Conservation (phyloP, 2,888 invertebrate species). For the Strigamia crassipes region DNA sequence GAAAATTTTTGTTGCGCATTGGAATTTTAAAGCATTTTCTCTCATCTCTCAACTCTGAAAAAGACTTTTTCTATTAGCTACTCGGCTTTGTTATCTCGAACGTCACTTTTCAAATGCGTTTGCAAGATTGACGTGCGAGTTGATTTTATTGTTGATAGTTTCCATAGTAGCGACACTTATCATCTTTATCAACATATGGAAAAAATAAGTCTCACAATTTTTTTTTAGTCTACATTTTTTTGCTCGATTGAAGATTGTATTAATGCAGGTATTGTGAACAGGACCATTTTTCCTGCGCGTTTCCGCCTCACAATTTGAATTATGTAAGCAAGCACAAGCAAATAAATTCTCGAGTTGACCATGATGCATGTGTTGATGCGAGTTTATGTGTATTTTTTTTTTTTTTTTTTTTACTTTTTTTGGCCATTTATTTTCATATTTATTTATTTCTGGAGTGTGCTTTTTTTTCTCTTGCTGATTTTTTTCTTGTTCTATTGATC, state of each 20-base stretch:
- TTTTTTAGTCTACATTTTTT: not conserved
- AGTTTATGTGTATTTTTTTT: not conserved
- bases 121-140: not conserved
- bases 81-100: not conserved
- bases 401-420: no score
- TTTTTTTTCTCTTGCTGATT: no score
- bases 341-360: not conserved
- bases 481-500: not conserved
- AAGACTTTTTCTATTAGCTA: not conserved
- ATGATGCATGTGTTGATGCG: not conserved
- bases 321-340: not conserved
- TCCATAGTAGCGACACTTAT: not conserved
- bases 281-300: not conserved
- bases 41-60: not conserved
- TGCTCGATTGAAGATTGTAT: not conserved
- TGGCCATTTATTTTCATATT: no score
- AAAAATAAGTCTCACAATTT: not conserved
- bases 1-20: not conserved
- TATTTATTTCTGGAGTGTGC: not conserved
- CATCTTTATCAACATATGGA: slow-evolving; percentile 3
- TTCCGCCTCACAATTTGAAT: not conserved
- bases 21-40: no score
- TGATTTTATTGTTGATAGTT: not conserved
- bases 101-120: not conserved
- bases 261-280: not conserved